phyloP scores from a whole-genome alignment of 2,888 invertebrate species.

The Sphecodes monilicornis region DNA sequence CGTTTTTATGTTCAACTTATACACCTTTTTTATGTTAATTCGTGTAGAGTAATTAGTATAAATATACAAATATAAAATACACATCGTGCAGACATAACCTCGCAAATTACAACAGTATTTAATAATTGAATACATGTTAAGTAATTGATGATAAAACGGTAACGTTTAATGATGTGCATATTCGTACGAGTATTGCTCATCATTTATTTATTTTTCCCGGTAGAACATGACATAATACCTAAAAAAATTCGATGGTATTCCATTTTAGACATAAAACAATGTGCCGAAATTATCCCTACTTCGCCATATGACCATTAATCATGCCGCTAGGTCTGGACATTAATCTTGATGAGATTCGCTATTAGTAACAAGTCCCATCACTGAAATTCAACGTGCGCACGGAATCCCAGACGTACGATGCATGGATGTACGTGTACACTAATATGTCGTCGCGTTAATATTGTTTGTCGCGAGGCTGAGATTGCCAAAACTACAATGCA shows the following conservation, averaged over 20 bases:
- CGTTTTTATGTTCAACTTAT: too few relatives aligned
- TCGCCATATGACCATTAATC: neutral
- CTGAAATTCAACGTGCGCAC: slow-evolving; percentile 20
- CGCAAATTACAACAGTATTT: too few relatives aligned
- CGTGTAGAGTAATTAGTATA: too few relatives aligned
- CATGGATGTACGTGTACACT: neutral
- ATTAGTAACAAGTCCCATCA: slow-evolving; percentile 24
- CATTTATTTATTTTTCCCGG: neutral
- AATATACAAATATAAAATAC: too few relatives aligned
- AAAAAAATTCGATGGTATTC: neutral
- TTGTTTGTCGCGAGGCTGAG: slow-evolving; percentile 31
- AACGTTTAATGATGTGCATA: too few relatives aligned
- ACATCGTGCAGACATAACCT: too few relatives aligned
- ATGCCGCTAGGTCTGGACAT: neutral
- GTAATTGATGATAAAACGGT: too few relatives aligned
- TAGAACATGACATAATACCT: neutral
- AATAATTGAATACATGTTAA: too few relatives aligned
- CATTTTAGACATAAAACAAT: neutral
- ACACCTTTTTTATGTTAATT: too few relatives aligned
- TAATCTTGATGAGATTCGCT: slow-evolving; percentile 13
- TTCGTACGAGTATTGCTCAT: neutral
- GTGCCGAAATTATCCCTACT: neutral
- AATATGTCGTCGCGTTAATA: slow-evolving; percentile 33
- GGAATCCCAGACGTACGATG: neutral
- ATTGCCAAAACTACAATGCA: slow-evolving; percentile 15